Percentiles rank a stretch among this genome's conserved stretches.
Conservation (phyloP, 2,797 vertebrate species). For the Poeciliopsis gracilis region DNA sequence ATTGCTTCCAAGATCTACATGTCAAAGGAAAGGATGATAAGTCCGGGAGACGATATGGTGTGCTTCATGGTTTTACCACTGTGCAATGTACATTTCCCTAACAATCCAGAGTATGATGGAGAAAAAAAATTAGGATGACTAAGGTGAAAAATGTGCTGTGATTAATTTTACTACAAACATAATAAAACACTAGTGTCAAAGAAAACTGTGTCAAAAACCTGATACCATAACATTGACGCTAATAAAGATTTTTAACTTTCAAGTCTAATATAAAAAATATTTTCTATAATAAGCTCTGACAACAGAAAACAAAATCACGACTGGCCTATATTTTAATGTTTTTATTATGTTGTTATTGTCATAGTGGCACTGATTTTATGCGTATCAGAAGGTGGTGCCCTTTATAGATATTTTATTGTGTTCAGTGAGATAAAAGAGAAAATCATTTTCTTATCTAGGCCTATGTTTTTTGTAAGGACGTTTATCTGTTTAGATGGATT, state of each 20-base stretch:
- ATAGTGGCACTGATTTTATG: background rate
- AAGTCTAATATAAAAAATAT: constrained; percentile 40
- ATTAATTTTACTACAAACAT: background rate
- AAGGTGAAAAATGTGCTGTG: constrained; percentile 5
- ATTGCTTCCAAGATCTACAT: constrained; percentile 16
- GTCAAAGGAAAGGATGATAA: background rate
- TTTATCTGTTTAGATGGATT: background rate
- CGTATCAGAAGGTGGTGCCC: background rate
- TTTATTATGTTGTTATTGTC: constrained; percentile 35
- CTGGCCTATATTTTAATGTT: constrained; percentile 29
- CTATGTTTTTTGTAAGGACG: background rate
- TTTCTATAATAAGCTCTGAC: constrained; percentile 41
- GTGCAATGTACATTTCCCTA: constrained; percentile 18
- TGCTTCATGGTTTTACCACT: constrained; percentile 42
- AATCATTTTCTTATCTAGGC: background rate
- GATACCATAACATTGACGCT: constrained; percentile 41
- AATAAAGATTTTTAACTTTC: constrained; percentile 36
- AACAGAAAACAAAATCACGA: constrained; percentile 59
- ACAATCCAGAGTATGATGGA: background rate
- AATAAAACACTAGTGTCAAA: background rate
- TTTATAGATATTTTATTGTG: background rate
- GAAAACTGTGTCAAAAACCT: background rate
- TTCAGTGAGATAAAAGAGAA: constrained; percentile 9
- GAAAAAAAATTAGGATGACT: background rate
- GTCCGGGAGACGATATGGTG: constrained; percentile 4